Conservation (phyloP, 1,140 invertebrate genomes). For the Bombus fervidus region DNA sequence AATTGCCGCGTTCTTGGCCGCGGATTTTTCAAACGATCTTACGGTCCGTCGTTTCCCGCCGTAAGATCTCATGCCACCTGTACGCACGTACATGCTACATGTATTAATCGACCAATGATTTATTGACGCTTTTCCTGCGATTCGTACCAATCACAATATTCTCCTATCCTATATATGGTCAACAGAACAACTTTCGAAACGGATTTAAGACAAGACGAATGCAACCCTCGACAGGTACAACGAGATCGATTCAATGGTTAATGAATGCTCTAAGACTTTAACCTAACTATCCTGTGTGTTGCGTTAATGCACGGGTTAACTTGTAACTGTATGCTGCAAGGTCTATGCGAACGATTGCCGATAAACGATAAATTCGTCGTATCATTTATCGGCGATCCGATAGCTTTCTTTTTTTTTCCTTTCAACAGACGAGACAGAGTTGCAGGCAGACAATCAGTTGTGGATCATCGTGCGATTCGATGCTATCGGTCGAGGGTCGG, state of each 20-base stretch:
- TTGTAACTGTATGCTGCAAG: slow-evolving; percentile 14
- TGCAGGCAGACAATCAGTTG: slow-evolving; percentile 16
- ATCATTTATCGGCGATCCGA: slow-evolving; percentile 12
- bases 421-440: slow-evolving; percentile 19
- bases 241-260: slow-evolving; percentile 7
- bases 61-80: slow-evolving; percentile 11
- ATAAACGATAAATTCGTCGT: slow-evolving; percentile 2
- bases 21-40: neutral
- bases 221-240: neutral
- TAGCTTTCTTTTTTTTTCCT: neutral
- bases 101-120: slow-evolving; percentile 55
- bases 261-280: slow-evolving; percentile 1
- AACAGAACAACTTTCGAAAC: slow-evolving; percentile 30
- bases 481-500: neutral
- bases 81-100: slow-evolving; percentile 31
- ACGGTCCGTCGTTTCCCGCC: neutral
- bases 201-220: slow-evolving; percentile 26
- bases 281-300: neutral
- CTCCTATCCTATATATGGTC: slow-evolving; percentile 31
- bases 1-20: neutral
- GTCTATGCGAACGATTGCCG: neutral
- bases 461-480: neutral
- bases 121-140: slow-evolving; percentile 37
- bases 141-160: slow-evolving; percentile 44
- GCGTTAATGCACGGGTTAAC: neutral